A percentile compares a stretch with the other conserved stretches of the same genome.
phyloP scores from a whole-genome alignment of 2,797 vertebrate genomes.

The Myotis planiceps region DNA sequence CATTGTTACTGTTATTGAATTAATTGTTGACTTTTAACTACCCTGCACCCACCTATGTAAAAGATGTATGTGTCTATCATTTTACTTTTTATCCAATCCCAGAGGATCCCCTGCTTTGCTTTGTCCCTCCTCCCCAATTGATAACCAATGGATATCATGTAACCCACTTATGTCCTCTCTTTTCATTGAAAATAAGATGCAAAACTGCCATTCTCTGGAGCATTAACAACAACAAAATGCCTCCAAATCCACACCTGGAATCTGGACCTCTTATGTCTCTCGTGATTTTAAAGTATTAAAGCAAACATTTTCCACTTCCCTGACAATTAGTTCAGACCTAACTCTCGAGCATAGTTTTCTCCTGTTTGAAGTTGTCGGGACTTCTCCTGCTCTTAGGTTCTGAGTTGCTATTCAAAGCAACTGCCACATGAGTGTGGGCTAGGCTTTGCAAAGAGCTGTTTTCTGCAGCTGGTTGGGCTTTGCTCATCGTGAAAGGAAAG shows the following conservation, averaged over 20 bases:
- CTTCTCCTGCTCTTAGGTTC: background rate
- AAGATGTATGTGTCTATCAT: too few relatives aligned
- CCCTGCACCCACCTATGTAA: too few relatives aligned
- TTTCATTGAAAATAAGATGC: too few relatives aligned
- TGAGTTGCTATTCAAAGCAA: constrained; percentile 32
- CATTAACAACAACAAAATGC: background rate
- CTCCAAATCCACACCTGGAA: background rate
- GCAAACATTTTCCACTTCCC: background rate
- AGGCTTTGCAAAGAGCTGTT: background rate
- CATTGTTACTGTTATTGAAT: too few relatives aligned
- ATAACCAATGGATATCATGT: too few relatives aligned
- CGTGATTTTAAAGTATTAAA: background rate
- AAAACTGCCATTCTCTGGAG: background rate
- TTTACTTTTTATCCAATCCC: too few relatives aligned
- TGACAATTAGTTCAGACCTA: background rate
- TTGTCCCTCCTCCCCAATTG: too few relatives aligned
- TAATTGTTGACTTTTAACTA: too few relatives aligned
- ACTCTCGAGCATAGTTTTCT: background rate
- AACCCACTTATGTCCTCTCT: too few relatives aligned
- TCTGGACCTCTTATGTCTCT: background rate
- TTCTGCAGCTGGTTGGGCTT: background rate
- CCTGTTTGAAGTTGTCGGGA: background rate
- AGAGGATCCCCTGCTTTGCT: too few relatives aligned
- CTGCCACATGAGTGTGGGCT: constrained; percentile 33
- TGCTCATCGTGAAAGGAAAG: background rate